These are phyloP conservation scores for Cyprinodon tularosa DNA, from an alignment of 2,113 vertebrate genomes.

Conservation along the genomic window DNA sequence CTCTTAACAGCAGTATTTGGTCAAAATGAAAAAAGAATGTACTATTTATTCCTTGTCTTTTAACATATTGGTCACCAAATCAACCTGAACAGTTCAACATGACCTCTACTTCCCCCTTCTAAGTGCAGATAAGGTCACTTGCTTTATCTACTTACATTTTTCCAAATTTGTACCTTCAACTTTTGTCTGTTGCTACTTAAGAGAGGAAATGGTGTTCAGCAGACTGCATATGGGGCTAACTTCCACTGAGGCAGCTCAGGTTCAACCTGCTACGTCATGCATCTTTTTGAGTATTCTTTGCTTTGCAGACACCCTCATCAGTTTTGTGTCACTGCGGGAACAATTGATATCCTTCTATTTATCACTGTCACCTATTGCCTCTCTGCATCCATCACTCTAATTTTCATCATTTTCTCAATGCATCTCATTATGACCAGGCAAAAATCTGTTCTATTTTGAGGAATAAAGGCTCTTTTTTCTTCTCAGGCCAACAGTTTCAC, in stretches of 20 bases:
- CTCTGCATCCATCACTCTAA: conserved; percentile 57
- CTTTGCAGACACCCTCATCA: conserved; percentile 25
- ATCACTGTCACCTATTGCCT: conserved; percentile 59
- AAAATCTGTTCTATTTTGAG: not conserved
- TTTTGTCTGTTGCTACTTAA: not conserved
- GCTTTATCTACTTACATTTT: not conserved
- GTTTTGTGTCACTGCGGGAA: conserved; percentile 57
- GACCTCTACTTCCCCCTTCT: not conserved
- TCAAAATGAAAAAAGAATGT: too few relatives aligned
- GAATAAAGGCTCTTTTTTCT: not conserved
- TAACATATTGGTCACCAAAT: not conserved
- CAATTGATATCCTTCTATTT: conserved; percentile 58
- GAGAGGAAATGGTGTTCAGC: not conserved
- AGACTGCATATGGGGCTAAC: not conserved
- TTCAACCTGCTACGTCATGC: conserved; percentile 12
- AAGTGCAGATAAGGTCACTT: not conserved
- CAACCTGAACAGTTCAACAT: not conserved
- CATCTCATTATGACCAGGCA: not conserved
- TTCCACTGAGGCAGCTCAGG: conserved; percentile 9
- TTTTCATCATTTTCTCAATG: conserved; percentile 16
- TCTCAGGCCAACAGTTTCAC: not conserved
- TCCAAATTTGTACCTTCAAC: not conserved
- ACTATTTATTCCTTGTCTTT: too few relatives aligned
- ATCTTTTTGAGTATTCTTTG: conserved; percentile 24
- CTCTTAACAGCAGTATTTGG: too few relatives aligned